These are phyloP conservation scores for Pelagia noctiluca DNA, from an alignment of 30 jellyfish, hydroid and myxozoan genomes.

Conservation along the genomic window DNA sequence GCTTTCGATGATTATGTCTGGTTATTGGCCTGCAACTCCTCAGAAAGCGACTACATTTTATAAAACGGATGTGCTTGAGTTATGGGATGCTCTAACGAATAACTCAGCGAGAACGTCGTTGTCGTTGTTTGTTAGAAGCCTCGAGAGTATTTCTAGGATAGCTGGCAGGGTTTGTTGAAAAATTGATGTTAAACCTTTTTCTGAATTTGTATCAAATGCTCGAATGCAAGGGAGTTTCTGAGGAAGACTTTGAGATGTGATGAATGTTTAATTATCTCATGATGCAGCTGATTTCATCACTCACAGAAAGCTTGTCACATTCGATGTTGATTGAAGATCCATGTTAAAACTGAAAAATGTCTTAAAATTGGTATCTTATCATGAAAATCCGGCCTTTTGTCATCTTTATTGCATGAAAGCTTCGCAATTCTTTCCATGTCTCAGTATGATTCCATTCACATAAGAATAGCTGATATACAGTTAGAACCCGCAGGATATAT, in stretches of 20 bases:
- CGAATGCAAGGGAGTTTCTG: background rate
- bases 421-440: too few species aligned
- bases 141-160: slow-evolving; percentile 23
- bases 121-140: slow-evolving; percentile 30
- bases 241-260: background rate
- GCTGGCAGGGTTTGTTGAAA: slow-evolving; percentile 42
- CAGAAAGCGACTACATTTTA: slow-evolving; percentile 13
- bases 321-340: too few species aligned
- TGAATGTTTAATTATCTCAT: too few species aligned
- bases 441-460: too few species aligned
- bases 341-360: too few species aligned
- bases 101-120: slow-evolving; percentile 14
- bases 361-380: too few species aligned
- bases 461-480: too few species aligned
- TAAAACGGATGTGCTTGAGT: background rate
- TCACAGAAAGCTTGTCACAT: too few species aligned
- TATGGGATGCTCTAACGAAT: slow-evolving; percentile 5
- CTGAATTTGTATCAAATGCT: background rate
- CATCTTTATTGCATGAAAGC: too few species aligned
- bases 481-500: background rate
- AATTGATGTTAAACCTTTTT: background rate
- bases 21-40: slow-evolving; percentile 7
- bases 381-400: too few species aligned
- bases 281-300: too few species aligned
- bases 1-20: background rate